Base-by-base conservation (phyloP, 2,113 vertebrate genomes). In the Poeciliopsis prolifica region DNA sequence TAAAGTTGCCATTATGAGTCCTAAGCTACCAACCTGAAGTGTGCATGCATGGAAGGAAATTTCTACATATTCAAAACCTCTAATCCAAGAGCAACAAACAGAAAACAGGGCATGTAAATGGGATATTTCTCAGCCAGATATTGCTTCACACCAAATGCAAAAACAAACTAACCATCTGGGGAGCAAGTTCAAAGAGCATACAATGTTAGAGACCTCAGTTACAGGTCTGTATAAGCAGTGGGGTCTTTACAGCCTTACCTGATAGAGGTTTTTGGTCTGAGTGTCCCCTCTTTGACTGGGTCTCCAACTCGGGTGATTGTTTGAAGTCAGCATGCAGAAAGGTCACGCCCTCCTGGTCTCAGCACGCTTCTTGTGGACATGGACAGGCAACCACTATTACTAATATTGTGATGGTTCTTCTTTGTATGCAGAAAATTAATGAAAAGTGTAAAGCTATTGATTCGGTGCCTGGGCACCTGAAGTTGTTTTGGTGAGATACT, bases 191-290 rank as follows among this genome's bases (percentile, higher is more conserved):
- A 94, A 94, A 92, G 91, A 88, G 75, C 67, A 26, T 65, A 42
- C 83, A 86, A 87, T 84, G 89, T 89, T 86, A 91, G 92, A 90
- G 90, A 88, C 88, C 82, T 87, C 75, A 72, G 74, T 82, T 86
- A 78, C 79, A 65, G 87, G 91, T 87, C 90, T 91, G 92, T 87
- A 85, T 91, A 88, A 92, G 83, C 80, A 92, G 81, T 77, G 75
- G 80, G 83, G 83, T 94, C 92, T 92, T 94, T 91, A 94, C 83
- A 93, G 92, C 86, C 94, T 94, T 95, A 95, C 95, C 95, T 95
- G 94, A 94, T 93, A 86, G 92, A 90, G 90, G 83, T 90, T 92
- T 94, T 92, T 83, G 92, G 92, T 93, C 91, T 79, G 86, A 75
- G 92, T 88, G 84, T 85, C 88, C 91, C 89, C 88, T 91, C 92